phyloP scores from a whole-genome alignment of 2,888 invertebrate genomes.

The Meiosimyza platycephala region DNA sequence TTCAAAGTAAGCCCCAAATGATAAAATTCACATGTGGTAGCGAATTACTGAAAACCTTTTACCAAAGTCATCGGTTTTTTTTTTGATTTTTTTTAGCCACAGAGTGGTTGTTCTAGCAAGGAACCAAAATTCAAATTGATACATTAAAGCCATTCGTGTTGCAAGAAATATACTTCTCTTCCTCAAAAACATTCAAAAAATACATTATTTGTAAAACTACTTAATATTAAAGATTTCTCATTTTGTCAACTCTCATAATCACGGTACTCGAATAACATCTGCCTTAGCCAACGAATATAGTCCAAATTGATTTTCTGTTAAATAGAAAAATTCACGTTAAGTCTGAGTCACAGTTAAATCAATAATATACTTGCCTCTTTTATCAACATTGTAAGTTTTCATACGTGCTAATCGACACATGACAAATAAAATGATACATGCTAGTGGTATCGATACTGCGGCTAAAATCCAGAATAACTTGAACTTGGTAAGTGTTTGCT shows the following conservation, averaged over 20 bases:
- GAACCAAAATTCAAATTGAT: no score
- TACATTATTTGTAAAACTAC: no score
- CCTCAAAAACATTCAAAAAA: no score
- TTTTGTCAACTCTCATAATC: not conserved
- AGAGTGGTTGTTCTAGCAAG: no score
- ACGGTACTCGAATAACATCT: constrained; percentile 47
- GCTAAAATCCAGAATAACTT: constrained; percentile 44
- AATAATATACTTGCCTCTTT: constrained; percentile 42
- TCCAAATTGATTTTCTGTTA: constrained; percentile 46
- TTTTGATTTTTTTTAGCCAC: no score
- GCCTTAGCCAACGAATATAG: constrained; percentile 43
- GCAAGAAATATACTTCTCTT: no score
- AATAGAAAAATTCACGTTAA: not conserved
- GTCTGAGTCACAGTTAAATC: not conserved
- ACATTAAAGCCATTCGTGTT: no score
- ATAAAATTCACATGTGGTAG: no score
- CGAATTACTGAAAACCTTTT: no score
- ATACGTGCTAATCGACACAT: constrained; percentile 41
- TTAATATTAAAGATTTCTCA: no score
- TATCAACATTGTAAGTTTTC: constrained; percentile 46
- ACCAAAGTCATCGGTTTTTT: no score
- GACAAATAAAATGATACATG: constrained; percentile 39
- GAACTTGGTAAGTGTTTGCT: not conserved
- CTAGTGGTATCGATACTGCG: constrained; percentile 41
- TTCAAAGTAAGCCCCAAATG: no score